These are phyloP conservation scores for Tenebrio molitor DNA, from an alignment of 1,140 invertebrate genomes.

Conservation along the genomic window DNA sequence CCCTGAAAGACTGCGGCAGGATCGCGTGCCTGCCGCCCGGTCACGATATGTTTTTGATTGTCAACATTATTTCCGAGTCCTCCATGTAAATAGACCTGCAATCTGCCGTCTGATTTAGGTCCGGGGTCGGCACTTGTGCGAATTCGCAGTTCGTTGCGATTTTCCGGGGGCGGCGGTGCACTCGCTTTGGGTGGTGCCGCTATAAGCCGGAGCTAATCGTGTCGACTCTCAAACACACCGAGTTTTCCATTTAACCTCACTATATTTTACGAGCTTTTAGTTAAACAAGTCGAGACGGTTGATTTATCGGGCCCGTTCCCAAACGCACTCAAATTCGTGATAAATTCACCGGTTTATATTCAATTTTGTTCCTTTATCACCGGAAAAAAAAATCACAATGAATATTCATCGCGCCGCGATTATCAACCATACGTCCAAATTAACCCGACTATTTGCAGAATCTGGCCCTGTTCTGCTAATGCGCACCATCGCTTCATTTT, in stretches of 20 bases:
- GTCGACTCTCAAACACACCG: conserved; percentile 49
- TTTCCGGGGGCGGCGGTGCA: no score
- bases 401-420: conserved; percentile 16
- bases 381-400: no score
- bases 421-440: conserved; percentile 11
- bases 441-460: background rate
- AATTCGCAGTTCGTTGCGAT: no score
- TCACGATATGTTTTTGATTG: conserved; percentile 47
- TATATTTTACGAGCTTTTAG: conserved; percentile 56
- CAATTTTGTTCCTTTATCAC: conserved; percentile 33
- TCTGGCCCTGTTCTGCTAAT: no score
- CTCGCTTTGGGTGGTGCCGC: conserved; percentile 11
- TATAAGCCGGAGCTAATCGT: conserved; percentile 45
- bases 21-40: conserved; percentile 14
- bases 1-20: conserved; percentile 43
- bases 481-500: no score
- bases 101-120: conserved; percentile 37
- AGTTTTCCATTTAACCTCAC: conserved; percentile 55
- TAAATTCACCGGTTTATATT: conserved; percentile 41
- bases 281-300: conserved; percentile 53
- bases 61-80: conserved; percentile 38
- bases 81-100: conserved; percentile 35
- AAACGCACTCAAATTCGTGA: conserved; percentile 51
- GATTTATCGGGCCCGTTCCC: conserved; percentile 47
- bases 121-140: conserved; percentile 3